Evolutionary conservation across 2,797 vertebrate species (phyloP), one percentile per base, ranked within the genome.

Genomic region (Cercopithecus mitis): DNA sequence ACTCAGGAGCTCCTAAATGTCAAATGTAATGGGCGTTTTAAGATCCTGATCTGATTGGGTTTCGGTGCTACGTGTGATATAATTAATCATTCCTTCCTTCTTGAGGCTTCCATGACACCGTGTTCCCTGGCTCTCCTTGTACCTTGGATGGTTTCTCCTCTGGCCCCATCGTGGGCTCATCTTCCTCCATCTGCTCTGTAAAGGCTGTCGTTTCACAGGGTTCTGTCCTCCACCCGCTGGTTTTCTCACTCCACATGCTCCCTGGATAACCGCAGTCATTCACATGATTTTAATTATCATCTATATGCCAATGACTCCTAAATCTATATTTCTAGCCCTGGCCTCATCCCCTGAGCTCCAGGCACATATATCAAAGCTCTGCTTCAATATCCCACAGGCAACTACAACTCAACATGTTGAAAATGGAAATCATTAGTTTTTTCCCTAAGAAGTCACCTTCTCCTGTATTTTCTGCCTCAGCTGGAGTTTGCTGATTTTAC

Each of bases 181-280:
- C 88, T 64, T 87, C 73, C 88, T 58, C 96, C 98, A 98, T 98
- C 97, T 98, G 98, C 95, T 97, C 81, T 39, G 67, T 5, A 10
- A 64, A 90, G 24, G 50, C 85, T 98, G 96, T 92, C 93, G 76
- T 95, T 84, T 96, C 91, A 58, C 92, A 72, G 90, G 96, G 97
- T 86, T 96, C 97, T 80, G 95, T 96, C 97, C 97, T 95, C 95
- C 97, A 43, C 97, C 97, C 96, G 88, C 97, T 39, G 61, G 36
- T 95, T 90, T 84, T 84, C 97, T 95, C 97, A 92, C 76, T 93
- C 93, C 97, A 97, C 96, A 92, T 91, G 97, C 96, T 98, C 95
- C 82, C 88, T 80, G 85, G 73, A 47, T 52, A 96, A 82, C 58
- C 84, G 83, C 47, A 94, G 45, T 43, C 91, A 79, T 87, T 91